These are phyloP conservation scores for Oreocharis arfaki DNA, from an alignment of 2,113 vertebrate species.

Conservation along the genomic window DNA sequence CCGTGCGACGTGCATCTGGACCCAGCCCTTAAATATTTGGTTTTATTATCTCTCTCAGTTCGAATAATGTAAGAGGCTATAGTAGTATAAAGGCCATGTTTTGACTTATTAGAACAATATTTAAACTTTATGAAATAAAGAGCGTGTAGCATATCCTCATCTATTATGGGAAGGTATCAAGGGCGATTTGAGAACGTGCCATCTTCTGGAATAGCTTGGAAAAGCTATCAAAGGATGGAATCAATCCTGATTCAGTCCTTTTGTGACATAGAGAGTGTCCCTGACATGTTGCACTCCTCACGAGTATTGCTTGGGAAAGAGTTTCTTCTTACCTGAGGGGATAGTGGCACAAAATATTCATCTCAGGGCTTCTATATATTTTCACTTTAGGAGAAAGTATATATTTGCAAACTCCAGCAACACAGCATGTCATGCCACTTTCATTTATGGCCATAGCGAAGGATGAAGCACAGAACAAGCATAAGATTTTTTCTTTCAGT, in stretches of 20 bases:
- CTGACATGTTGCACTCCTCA: neutral
- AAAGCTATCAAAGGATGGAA: neutral
- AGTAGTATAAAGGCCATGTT: neutral
- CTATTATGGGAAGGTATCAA: neutral
- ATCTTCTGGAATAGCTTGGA: neutral
- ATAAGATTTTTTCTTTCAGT: neutral
- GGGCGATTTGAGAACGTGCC: neutral
- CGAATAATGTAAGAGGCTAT: neutral
- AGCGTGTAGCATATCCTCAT: neutral
- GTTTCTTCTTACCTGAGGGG: neutral
- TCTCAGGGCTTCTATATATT: neutral
- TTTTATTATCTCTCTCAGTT: neutral
- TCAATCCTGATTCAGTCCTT: neutral
- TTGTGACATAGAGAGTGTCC: neutral
- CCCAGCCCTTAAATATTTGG: neutral
- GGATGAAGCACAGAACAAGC: neutral
- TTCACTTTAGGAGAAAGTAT: neutral
- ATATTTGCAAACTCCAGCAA: neutral
- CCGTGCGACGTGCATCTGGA: neutral
- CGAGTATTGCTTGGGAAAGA: neutral
- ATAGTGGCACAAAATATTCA: neutral
- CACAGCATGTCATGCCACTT: neutral
- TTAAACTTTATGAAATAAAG: neutral
- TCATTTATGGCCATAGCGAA: neutral
- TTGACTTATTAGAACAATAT: neutral